These are phyloP conservation scores for Neoascia interrupta DNA, from an alignment of 2,888 invertebrate species.

Conservation along the genomic window DNA sequence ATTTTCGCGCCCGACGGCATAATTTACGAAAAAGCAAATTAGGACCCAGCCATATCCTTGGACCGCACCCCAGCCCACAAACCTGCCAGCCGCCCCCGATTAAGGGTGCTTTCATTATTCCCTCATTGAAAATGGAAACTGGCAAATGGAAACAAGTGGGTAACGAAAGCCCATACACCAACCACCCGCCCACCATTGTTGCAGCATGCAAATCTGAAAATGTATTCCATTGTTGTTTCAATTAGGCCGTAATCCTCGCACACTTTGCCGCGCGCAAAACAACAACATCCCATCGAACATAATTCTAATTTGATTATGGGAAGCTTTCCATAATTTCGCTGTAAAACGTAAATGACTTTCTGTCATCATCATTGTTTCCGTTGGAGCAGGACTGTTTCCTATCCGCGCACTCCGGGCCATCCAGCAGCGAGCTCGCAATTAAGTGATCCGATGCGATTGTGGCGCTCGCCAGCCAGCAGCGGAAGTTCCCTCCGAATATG, in stretches of 20 bases:
- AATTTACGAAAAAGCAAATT: constrained; percentile 34
- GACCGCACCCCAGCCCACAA: not conserved
- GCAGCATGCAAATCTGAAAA: constrained; percentile 59
- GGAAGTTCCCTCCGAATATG: constrained; percentile 48
- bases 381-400: too few relatives aligned
- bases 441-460: constrained; percentile 46
- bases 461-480: constrained; percentile 15
- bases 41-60: constrained; percentile 1
- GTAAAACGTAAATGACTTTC: constrained; percentile 63
- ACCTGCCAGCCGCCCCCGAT: not conserved
- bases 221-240: constrained; percentile 67
- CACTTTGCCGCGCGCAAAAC: constrained; percentile 29
- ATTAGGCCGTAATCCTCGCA: constrained; percentile 54
- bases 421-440: constrained; percentile 30
- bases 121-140: not conserved
- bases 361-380: constrained; percentile 50
- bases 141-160: constrained; percentile 5
- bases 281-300: constrained; percentile 54
- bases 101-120: constrained; percentile 41
- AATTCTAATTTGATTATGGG: constrained; percentile 67
- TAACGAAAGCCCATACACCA: not conserved
- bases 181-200: constrained; percentile 3
- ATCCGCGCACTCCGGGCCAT: not conserved
- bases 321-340: constrained; percentile 66
- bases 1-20: constrained; percentile 26